phyloP scores from a whole-genome alignment of 2,113 vertebrate genomes.

The Talpa occidentalis region DNA sequence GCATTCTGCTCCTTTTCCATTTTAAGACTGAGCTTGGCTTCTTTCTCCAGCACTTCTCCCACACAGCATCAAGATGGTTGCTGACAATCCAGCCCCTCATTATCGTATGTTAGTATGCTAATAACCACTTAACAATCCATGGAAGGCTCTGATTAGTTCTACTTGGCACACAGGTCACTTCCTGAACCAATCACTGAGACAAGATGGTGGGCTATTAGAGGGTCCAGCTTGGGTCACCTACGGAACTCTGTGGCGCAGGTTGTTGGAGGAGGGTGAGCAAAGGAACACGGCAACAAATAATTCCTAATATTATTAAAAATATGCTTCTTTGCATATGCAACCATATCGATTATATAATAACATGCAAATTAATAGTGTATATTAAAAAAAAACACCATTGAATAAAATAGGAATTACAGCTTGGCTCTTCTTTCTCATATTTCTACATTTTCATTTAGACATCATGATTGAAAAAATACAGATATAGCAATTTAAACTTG shows the following conservation, averaged over 20 bases:
- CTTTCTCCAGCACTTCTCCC: not conserved
- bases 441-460: not conserved
- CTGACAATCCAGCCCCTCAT: not conserved
- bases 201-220: not conserved
- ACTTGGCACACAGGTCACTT: not conserved
- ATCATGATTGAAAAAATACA: not conserved
- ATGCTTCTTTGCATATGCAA: not conserved
- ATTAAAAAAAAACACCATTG: not conserved
- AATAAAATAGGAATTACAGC: not conserved
- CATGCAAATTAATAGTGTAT: not conserved
- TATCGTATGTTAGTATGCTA: not conserved
- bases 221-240: rapidly evolving
- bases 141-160: not conserved
- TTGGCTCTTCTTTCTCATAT: not conserved
- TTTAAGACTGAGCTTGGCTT: not conserved
- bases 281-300: not conserved
- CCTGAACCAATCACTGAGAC: not conserved
- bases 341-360: not conserved
- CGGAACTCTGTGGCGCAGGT: rapidly evolving
- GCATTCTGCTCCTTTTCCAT: not conserved
- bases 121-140: not conserved
- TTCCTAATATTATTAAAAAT: not conserved
- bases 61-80: not conserved
- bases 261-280: not conserved
- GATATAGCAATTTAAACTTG: not conserved